These are phyloP conservation scores for Achlya flavicornis DNA, from an alignment of 2,888 invertebrate species.

Conservation along the genomic window DNA sequence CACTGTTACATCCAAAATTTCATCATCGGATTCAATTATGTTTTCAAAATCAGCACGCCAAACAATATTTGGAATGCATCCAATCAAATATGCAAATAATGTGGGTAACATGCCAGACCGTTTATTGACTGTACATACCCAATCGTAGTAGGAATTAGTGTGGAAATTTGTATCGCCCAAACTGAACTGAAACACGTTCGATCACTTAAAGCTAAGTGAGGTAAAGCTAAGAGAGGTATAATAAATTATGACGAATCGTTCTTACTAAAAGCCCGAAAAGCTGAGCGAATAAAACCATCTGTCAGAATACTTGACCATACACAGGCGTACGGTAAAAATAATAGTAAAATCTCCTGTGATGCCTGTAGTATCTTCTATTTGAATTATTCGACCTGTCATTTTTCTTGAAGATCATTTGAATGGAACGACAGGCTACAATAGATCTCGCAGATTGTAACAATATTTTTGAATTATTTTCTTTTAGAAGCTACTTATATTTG, in stretches of 20 bases:
- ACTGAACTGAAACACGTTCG: constrained; percentile 1
- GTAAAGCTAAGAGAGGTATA: constrained; percentile 10
- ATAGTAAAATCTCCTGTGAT: background rate
- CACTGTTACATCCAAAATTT: background rate
- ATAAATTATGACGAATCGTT: constrained; percentile 11
- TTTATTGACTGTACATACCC: constrained; percentile 20
- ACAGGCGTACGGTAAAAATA: background rate
- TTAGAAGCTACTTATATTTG: background rate
- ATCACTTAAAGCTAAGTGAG: constrained; percentile 8
- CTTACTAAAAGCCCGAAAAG: background rate
- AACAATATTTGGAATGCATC: constrained; percentile 45
- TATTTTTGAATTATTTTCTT: background rate
- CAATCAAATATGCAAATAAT: constrained; percentile 70
- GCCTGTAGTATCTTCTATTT: background rate
- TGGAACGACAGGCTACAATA: background rate
- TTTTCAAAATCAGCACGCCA: constrained; percentile 43
- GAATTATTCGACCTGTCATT: background rate
- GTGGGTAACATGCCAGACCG: constrained; percentile 28
- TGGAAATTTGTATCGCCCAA: background rate
- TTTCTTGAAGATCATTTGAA: background rate
- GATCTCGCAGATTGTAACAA: background rate
- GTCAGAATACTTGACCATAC: constrained; percentile 1
- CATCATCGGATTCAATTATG: constrained; percentile 29
- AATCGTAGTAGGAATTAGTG: background rate
- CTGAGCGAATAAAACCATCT: constrained; percentile 4